Evolutionary conservation across 1,140 invertebrate genomes (phyloP).

Genomic region (Heliconius nattereri): DNA sequence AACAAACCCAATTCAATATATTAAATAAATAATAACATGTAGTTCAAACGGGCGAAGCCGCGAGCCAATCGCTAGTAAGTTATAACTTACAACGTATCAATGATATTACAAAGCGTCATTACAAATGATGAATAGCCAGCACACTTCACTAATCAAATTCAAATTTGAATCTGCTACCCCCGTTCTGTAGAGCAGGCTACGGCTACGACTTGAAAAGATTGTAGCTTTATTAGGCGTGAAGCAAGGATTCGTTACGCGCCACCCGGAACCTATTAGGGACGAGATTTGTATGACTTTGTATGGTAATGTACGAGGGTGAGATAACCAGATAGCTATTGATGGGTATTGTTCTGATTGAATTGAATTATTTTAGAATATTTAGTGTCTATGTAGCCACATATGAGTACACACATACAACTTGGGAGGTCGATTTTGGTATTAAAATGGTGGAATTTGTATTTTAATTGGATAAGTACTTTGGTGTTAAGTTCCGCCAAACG

Average conservation of each 20-base stretch:
- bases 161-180: conserved; percentile 80
- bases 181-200: conserved; percentile 49
- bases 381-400: conserved; percentile 35
- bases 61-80: neutral
- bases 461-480: too few relatives aligned
- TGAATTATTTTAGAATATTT: conserved; percentile 60
- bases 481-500: too few relatives aligned
- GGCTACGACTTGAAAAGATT: conserved; percentile 69
- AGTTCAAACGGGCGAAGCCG: too few relatives aligned
- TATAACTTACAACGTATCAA: conserved; percentile 1
- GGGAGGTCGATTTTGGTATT: neutral
- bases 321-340: conserved; percentile 69
- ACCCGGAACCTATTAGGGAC: conserved; percentile 78
- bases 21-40: too few relatives aligned
- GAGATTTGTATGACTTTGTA: conserved; percentile 78
- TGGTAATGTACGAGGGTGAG: conserved; percentile 73
- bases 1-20: too few relatives aligned
- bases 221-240: conserved; percentile 79
- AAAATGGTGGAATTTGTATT: too few relatives aligned
- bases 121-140: conserved; percentile 79
- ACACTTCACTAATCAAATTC: conserved; percentile 81
- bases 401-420: too few relatives aligned
- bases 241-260: conserved; percentile 75
- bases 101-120: conserved; percentile 63
- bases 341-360: conserved; percentile 72